Percentiles rank a stretch among this genome's conserved stretches.
Evolutionary conservation across 1,140 invertebrate species (phyloP).

Genomic region (Brachionus paranguensis): DNA sequence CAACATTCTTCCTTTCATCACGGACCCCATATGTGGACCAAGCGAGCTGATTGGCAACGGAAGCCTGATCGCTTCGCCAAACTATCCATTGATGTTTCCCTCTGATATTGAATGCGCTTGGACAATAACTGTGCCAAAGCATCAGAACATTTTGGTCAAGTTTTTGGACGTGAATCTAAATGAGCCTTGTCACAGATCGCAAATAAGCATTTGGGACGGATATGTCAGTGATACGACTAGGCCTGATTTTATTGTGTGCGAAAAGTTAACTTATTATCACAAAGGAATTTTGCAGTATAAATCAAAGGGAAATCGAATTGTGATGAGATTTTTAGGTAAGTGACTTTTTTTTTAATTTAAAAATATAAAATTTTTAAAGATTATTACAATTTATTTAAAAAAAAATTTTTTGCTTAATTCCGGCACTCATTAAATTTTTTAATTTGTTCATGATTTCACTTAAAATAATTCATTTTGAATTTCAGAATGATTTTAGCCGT

Average conservation of each 20-base stretch:
- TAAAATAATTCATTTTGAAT: too few relatives aligned
- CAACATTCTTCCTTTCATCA: conserved; percentile 33
- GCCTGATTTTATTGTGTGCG: conserved; percentile 29
- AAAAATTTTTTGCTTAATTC: too few relatives aligned
- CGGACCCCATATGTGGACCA: conserved; percentile 9
- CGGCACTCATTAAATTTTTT: too few relatives aligned
- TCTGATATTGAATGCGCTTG: conserved; percentile 25
- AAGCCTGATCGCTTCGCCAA: conserved; percentile 9
- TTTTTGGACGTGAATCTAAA: conserved; percentile 37
- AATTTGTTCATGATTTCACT: too few relatives aligned
- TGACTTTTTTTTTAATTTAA: neutral
- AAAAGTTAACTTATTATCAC: conserved; percentile 36
- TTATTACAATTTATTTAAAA: too few relatives aligned
- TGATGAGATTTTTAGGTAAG: conserved; percentile 10
- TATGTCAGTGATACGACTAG: conserved; percentile 2
- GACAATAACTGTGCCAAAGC: conserved; percentile 25
- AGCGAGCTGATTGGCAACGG: conserved; percentile 35
- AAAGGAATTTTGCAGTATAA: conserved; percentile 11
- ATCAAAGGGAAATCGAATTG: conserved; percentile 18
- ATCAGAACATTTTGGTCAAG: conserved; percentile 23
- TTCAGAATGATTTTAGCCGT: too few relatives aligned
- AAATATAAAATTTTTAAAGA: neutral
- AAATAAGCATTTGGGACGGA: conserved; percentile 25
- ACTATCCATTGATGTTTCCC: conserved; percentile 27
- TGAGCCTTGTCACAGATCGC: neutral